Evolutionary conservation across 2,888 invertebrate genomes (phyloP).

Genomic region (Chymomyza fuscimana): DNA sequence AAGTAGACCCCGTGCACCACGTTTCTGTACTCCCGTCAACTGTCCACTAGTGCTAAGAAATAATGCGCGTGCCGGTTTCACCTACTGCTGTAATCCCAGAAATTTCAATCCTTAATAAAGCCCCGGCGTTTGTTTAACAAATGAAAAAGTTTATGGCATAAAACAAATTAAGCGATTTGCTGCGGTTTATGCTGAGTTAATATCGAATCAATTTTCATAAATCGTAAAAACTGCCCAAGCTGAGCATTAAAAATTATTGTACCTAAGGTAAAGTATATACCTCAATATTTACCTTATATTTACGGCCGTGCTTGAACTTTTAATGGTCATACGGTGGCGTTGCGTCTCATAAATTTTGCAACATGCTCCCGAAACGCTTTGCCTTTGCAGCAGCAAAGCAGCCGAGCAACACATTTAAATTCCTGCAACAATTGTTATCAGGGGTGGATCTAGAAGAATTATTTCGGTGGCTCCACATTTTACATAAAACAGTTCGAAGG

Average conservation of each 20-base stretch:
- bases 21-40: slow-evolving; percentile 18
- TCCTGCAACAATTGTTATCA: slow-evolving; percentile 35
- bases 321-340: slow-evolving; percentile 67
- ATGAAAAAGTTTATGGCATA: slow-evolving; percentile 1
- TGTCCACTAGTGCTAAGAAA: slow-evolving; percentile 24
- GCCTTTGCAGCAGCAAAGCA: not conserved
- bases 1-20: slow-evolving; percentile 18
- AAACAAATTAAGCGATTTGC: slow-evolving; percentile 1
- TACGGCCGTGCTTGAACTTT: slow-evolving; percentile 41
- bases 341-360: slow-evolving; percentile 58
- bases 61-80: slow-evolving; percentile 19
- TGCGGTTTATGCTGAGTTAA: not conserved
- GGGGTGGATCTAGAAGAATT: not conserved
- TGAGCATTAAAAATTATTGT: not conserved
- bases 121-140: not conserved
- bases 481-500: no score
- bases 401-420: slow-evolving; percentile 57
- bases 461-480: not conserved
- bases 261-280: not conserved
- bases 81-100: slow-evolving; percentile 31
- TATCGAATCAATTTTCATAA: slow-evolving; percentile 70
- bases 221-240: slow-evolving; percentile 52
- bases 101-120: slow-evolving; percentile 27
- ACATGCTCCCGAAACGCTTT: slow-evolving; percentile 2
- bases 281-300: not conserved